Evolutionary conservation across 2,797 vertebrate genomes (phyloP).

Genomic region (Cyclopterus lumpus): DNA sequence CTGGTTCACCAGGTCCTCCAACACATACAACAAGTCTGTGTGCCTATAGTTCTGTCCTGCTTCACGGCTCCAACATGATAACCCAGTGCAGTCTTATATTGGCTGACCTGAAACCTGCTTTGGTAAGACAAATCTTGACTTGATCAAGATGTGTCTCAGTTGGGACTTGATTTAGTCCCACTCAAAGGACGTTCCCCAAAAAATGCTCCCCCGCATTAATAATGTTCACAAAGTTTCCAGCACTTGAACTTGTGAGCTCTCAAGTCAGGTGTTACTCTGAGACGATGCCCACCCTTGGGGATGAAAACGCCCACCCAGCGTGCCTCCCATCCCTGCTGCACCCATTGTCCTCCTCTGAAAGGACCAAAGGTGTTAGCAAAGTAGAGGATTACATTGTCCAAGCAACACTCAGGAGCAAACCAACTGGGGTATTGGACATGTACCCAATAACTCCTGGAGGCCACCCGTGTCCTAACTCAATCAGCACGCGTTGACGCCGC

Average conservation of each 20-base stretch:
- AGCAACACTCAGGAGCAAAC: background rate
- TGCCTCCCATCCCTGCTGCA: slow-evolving; percentile 48
- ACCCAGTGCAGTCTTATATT: background rate
- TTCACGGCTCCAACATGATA: background rate
- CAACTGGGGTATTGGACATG: background rate
- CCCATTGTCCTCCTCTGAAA: slow-evolving; percentile 66
- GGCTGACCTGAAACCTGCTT: background rate
- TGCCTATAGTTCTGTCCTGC: background rate
- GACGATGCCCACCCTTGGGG: slow-evolving; percentile 69
- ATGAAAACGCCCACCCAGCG: slow-evolving; percentile 44
- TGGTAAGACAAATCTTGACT: background rate
- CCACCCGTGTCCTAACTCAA: background rate
- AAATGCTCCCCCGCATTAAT: background rate
- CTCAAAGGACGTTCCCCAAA: background rate
- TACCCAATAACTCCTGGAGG: background rate
- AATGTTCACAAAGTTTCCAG: background rate
- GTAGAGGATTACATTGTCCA: background rate
- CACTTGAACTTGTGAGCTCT: background rate
- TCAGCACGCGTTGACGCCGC: background rate
- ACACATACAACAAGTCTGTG: too few relatives aligned
- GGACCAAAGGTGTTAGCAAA: background rate
- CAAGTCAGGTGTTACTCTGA: slow-evolving; percentile 29
- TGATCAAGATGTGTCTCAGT: background rate
- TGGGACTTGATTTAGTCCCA: background rate
- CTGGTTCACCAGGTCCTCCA: background rate